These are phyloP conservation scores for Stenotaenia linearis DNA, from an alignment of 2,888 invertebrate species.

Conservation along the genomic window DNA sequence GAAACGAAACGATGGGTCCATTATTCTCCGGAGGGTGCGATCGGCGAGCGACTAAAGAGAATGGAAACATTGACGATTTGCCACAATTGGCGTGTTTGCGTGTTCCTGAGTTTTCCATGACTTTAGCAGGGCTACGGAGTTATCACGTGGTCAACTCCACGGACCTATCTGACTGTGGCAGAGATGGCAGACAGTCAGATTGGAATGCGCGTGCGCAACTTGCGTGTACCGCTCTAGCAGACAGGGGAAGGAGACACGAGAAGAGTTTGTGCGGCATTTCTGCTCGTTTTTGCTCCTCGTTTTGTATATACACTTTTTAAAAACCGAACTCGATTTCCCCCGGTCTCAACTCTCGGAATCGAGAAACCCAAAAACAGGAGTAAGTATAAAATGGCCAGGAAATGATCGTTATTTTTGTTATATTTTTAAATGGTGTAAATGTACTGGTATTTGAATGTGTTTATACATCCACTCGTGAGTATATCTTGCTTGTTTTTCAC, in stretches of 20 bases:
- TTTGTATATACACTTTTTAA: neutral
- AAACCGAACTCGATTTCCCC: neutral
- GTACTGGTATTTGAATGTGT: neutral
- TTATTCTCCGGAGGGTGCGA: neutral
- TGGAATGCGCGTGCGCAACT: constrained; percentile 4
- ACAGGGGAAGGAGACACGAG: constrained; percentile 24
- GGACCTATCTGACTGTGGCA: constrained; percentile 7
- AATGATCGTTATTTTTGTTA: neutral
- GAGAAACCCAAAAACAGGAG: neutral
- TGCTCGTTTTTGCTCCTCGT: neutral
- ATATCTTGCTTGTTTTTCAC: constrained; percentile 14
- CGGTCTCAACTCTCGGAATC: neutral
- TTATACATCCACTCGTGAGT: neutral
- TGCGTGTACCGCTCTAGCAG: neutral
- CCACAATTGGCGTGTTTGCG: constrained; percentile 3
- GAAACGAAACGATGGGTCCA: neutral
- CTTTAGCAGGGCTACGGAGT: neutral
- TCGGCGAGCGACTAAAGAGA: neutral
- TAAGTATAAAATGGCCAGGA: neutral
- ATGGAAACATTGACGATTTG: neutral
- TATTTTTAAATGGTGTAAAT: neutral
- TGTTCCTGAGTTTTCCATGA: neutral
- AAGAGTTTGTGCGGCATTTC: neutral
- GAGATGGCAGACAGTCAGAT: constrained; percentile 24
- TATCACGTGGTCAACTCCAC: constrained; percentile 18